These are phyloP conservation scores for Metalampra italica DNA, from an alignment of 2,888 invertebrate species.

Conservation along the genomic window DNA sequence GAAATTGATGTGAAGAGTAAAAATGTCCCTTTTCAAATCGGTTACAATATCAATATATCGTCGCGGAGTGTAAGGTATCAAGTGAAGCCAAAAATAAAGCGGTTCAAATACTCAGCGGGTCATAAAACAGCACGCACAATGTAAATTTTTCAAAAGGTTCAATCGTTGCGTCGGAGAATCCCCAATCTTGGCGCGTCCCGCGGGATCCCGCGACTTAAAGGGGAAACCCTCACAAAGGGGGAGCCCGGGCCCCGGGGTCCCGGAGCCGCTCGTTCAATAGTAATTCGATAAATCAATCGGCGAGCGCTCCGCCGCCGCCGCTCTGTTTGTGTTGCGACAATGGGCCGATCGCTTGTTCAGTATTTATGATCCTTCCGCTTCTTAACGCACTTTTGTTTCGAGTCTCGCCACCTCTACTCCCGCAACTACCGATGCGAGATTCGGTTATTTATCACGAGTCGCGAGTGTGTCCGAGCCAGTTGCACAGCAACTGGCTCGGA, in stretches of 20 bases:
- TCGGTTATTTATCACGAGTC: no score
- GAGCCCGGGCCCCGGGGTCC: background rate
- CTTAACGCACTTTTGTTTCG: background rate
- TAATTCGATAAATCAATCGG: slow-evolving; percentile 64
- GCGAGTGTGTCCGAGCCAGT: no score
- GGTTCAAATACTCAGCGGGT: background rate
- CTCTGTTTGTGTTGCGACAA: slow-evolving; percentile 22
- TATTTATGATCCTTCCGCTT: slow-evolving; percentile 1
- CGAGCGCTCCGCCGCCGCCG: slow-evolving; percentile 13
- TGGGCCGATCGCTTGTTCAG: slow-evolving; percentile 5
- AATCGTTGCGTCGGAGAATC: slow-evolving; percentile 37
- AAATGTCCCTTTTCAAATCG: no score
- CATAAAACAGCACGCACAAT: slow-evolving; percentile 16
- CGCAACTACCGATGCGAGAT: no score
- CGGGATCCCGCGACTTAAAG: slow-evolving; percentile 20
- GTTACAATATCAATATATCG: no score
- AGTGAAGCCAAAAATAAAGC: background rate
- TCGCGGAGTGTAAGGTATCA: no score
- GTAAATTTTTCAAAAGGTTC: slow-evolving; percentile 48
- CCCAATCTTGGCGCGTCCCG: slow-evolving; percentile 39
- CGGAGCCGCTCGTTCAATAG: slow-evolving; percentile 29
- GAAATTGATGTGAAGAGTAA: no score
- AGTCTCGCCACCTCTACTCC: background rate
- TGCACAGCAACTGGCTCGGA: no score
- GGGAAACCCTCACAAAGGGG: slow-evolving; percentile 15